A percentile compares a stretch with the other conserved stretches of the same genome.
phyloP scores from a whole-genome alignment of 2,797 vertebrate genomes.

The Hippocampus kuda region DNA sequence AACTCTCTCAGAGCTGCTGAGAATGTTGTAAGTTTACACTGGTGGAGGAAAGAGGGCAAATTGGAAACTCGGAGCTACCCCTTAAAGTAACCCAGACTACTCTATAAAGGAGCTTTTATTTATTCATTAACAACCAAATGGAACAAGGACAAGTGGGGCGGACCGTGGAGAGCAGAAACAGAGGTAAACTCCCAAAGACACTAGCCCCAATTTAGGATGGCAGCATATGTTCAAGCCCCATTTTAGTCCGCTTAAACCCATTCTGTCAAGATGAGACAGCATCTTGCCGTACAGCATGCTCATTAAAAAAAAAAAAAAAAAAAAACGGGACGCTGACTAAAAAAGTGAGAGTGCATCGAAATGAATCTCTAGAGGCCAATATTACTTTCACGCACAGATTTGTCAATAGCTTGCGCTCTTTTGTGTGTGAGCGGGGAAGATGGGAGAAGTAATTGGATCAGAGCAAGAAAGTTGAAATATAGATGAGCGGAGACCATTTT shows the following conservation, averaged over 20 bases:
- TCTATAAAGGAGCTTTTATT: slow-evolving; percentile 56
- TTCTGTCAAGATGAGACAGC: slow-evolving; percentile 17
- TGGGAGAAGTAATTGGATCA: background rate
- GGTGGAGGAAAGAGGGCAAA: slow-evolving; percentile 26
- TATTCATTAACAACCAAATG: slow-evolving; percentile 63
- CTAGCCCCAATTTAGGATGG: slow-evolving; percentile 52
- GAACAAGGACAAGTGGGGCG: slow-evolving; percentile 50
- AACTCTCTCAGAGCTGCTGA: slow-evolving; percentile 26
- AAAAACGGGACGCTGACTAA: slow-evolving; percentile 8
- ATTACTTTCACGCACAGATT: slow-evolving; percentile 2
- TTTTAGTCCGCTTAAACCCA: slow-evolving; percentile 19
- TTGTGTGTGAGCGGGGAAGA: slow-evolving; percentile 7
- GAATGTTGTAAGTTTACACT: slow-evolving; percentile 26
- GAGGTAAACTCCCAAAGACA: slow-evolving; percentile 52
- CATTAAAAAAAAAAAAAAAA: background rate
- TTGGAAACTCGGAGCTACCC: slow-evolving; percentile 40
- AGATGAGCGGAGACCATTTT: background rate
- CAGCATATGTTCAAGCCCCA: slow-evolving; percentile 44
- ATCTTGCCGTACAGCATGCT: slow-evolving; percentile 7
- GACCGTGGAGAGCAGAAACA: slow-evolving; percentile 36
- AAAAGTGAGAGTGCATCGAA: background rate
- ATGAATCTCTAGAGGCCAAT: background rate
- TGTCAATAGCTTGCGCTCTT: slow-evolving; percentile 11
- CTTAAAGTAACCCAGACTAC: slow-evolving; percentile 42
- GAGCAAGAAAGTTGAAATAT: slow-evolving; percentile 1